Conservation (phyloP, 2,888 invertebrate genomes). For the Ichneumoninae sp. region DNA sequence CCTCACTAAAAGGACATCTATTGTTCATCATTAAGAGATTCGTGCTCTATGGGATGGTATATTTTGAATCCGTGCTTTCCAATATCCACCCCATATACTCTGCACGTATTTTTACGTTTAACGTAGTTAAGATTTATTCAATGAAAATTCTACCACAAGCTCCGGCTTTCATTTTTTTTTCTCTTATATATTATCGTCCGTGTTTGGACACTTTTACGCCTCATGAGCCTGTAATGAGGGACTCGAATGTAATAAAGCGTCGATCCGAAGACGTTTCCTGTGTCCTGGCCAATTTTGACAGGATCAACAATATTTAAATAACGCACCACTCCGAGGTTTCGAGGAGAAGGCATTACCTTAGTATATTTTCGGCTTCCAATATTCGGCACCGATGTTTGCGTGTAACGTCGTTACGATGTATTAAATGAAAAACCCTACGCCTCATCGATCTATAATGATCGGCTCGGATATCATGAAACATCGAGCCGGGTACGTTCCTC, state of each 20-base stretch:
- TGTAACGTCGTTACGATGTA: constrained; percentile 27
- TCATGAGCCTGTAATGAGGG: no score
- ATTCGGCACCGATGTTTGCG: not conserved
- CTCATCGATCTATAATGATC: not conserved
- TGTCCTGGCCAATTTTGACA: no score
- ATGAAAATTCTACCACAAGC: not conserved
- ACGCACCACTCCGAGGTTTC: no score
- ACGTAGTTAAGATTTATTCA: constrained; percentile 25
- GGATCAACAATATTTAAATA: no score
- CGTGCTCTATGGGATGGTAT: no score
- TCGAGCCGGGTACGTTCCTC: not conserved
- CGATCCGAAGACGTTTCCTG: not conserved
- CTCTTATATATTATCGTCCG: no score
- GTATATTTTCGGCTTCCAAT: not conserved
- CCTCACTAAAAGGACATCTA: no score
- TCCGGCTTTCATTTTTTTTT: no score
- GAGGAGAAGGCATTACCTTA: not conserved
- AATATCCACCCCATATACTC: not conserved
- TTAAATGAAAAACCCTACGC: not conserved
- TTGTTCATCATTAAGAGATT: no score
- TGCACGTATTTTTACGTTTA: constrained; percentile 15
- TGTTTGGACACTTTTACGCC: no score
- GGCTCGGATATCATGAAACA: not conserved
- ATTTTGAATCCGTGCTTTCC: no score
- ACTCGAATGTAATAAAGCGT: no score